Base-by-base conservation (phyloP, 2,888 invertebrate species). In the Mamestra brassicae region DNA sequence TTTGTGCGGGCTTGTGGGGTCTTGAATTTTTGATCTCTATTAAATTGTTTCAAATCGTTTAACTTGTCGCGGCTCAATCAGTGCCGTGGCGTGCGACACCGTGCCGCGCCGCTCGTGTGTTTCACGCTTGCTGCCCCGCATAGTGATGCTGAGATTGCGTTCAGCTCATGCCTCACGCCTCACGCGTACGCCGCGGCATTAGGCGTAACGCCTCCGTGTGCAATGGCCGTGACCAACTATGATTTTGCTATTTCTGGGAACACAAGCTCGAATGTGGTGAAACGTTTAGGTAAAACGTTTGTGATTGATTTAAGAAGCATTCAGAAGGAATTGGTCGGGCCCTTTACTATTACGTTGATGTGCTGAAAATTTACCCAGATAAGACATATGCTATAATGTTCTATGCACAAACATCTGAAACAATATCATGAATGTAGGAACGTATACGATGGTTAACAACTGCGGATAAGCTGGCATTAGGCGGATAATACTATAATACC, bases 31-130 rank as follows among this genome's bases (percentile, higher is more conserved):
- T 96, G 96, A 96, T 96, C 96, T 96, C 96, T 96, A 96, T 96
- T 96, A 96, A 96, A 96, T 96, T 96, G 96, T 96, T 96, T 96
- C 96, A 96, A 96, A 96, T 96, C 93, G 96, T 96, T 96, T 96
- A 96, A 96, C 96, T 96, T 96, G 96, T 96, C 96, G 96, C 96
- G 95, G 95, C 95, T 96, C 96, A 96, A 96, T 96, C 96, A 96
- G 95, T 92, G 95, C 92, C 92, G 82, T 74, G 87, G 83, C 91
- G 70, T 64, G 80, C 55, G 68, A 42, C 58, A 57, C 55, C 65
- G 58, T n/a, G 84, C 83, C 81, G 85, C 84, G 75, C 65, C 52
- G 52, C 52, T 6, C 17, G 52, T 52, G 86, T 89, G 91, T 91
- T 93, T 93, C 92, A 94, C 93, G 94, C 92, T 93, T 87, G 85